These are phyloP conservation scores for Tringa solitaria DNA, from an alignment of 2,113 vertebrate species.

Conservation along the genomic window DNA sequence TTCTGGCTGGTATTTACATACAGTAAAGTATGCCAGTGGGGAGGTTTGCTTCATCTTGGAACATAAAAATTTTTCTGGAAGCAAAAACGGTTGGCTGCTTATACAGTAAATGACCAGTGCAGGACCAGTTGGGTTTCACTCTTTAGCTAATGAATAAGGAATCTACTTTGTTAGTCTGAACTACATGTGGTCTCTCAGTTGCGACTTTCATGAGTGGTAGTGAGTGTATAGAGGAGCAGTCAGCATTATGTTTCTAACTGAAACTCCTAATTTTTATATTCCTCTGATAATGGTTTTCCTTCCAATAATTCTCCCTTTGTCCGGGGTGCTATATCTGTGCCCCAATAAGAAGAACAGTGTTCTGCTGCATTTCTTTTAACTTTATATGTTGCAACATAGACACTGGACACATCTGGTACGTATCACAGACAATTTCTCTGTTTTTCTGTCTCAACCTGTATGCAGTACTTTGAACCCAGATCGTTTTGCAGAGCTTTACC, in stretches of 20 bases:
- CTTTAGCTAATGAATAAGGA: not conserved
- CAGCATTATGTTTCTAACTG: not conserved
- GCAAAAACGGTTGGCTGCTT: not conserved
- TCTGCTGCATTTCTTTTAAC: not conserved
- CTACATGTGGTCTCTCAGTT: not conserved
- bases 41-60: not conserved
- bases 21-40: not conserved
- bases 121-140: not conserved
- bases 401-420: not conserved
- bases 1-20: not conserved
- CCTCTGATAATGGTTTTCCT: not conserved
- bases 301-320: not conserved
- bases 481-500: not conserved
- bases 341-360: not conserved
- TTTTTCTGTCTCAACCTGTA: not conserved
- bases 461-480: not conserved
- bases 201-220: not conserved
- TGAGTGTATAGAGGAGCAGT: not conserved
- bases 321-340: not conserved
- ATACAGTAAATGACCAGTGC: not conserved
- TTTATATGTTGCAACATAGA: not conserved
- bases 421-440: not conserved
- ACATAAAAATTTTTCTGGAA: not conserved
- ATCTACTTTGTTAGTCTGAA: not conserved
- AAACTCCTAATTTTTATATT: not conserved